These are phyloP conservation scores for Leiothrix lutea DNA, from an alignment of 2,113 vertebrate species.

Conservation along the genomic window DNA sequence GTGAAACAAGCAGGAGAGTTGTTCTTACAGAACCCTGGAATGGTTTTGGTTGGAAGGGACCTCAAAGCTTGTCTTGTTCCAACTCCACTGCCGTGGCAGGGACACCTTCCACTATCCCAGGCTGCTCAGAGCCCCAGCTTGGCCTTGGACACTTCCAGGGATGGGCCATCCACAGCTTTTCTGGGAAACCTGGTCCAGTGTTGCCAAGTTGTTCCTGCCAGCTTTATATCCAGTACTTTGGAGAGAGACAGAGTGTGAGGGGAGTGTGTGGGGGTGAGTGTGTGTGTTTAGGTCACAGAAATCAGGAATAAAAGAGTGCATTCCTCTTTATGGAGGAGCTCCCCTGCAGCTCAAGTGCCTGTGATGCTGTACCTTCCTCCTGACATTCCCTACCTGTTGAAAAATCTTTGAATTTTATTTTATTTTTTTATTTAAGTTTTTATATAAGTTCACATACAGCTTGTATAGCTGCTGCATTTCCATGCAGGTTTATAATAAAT, in stretches of 20 bases:
- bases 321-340: neutral
- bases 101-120: neutral
- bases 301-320: neutral
- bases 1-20: neutral
- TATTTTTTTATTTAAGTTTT: neutral
- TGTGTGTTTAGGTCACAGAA: neutral
- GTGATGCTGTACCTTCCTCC: neutral
- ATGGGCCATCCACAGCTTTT: accelerated
- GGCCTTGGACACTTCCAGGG: too few species aligned
- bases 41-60: neutral
- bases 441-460: neutral
- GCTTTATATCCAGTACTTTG: neutral
- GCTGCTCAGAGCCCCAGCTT: neutral
- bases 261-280: accelerated
- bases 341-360: neutral
- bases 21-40: neutral
- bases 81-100: accelerated
- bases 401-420: neutral
- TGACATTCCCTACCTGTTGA: neutral
- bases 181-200: neutral
- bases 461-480: neutral
- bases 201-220: neutral
- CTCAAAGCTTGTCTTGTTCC: neutral
- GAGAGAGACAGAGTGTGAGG: neutral
- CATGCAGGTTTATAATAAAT: accelerated